phyloP scores from a whole-genome alignment of 1,140 invertebrate species.

The Eupristina koningsbergeri region DNA sequence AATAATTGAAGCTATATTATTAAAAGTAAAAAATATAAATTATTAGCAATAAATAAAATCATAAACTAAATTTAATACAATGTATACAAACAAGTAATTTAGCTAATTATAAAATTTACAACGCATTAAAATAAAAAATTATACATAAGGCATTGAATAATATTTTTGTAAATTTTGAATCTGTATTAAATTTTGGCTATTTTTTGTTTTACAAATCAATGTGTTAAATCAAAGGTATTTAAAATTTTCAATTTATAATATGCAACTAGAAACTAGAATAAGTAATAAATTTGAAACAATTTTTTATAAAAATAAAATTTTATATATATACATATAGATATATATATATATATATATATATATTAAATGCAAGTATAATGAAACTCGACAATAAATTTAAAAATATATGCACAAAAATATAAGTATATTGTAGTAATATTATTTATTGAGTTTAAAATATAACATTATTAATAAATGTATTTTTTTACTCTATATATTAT shows the following conservation, averaged over 20 bases:
- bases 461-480: too few species aligned
- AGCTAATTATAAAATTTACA: conserved; percentile 14
- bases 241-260: background rate
- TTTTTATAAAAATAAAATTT: too few species aligned
- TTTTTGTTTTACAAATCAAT: conserved; percentile 1
- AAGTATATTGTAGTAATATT: too few species aligned
- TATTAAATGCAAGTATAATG: too few species aligned
- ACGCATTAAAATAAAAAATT: conserved; percentile 28
- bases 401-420: too few species aligned
- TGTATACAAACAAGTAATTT: conserved; percentile 18
- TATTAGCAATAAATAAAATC: background rate
- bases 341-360: too few species aligned
- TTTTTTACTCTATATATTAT: too few species aligned
- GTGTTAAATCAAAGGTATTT: background rate
- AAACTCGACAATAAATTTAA: too few species aligned
- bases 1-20: conserved; percentile 19
- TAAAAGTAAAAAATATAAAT: background rate
- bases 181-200: background rate
- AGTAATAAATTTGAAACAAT: too few species aligned
- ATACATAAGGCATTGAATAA: conserved; percentile 42
- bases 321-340: too few species aligned
- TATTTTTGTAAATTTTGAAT: conserved; percentile 36
- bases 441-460: too few species aligned
- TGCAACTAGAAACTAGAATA: background rate
- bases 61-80: conserved; percentile 26